Evolutionary conservation across 1,140 invertebrate species (phyloP), one percentile per base, ranked within the genome.

Genomic region (Tetragnatha versicolor): DNA sequence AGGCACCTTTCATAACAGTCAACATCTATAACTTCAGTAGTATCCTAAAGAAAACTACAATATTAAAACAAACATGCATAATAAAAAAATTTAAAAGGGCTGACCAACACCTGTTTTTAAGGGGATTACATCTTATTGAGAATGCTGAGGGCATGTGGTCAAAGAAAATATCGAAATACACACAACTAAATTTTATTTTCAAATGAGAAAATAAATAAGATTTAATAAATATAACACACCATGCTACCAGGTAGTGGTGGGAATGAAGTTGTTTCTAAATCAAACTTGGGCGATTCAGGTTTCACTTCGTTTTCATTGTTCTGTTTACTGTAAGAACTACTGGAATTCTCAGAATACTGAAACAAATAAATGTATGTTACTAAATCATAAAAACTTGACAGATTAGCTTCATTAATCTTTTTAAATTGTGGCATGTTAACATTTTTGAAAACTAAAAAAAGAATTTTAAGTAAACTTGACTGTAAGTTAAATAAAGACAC

Each of bases 181-280:
- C 22, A 20, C 7, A 20, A 53, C 7, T 20, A 20, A 27, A 20
- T 55, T 17, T 55, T n/a, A 17, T 17, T 22, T 22, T 53, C 10
- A 12, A 53, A 20, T 12, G 42, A 39, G 25, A 60, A 31, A 25
- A 31, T 31, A 60, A 60, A 12, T 25, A 20, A 33, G n/a, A 58
- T 12, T 53, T 53, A 53, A 20, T n/a, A 42, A 10, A 7, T n/a
- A n/a, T 17, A 10, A 82, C 84, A 81, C 81, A 85, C 84, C 53
- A 78, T 51, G 58, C 84, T 84, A 82, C 92, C 91, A 53, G 93
- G 93, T 84, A 94, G 88, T 65, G 93, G 93, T 68, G 93, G 93
- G 85, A 95, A 94, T 60, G 93, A 85, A 45, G 91, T 89, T 79
- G 91, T 92, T 85, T 93, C 92, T 66, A 94, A 87, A 84, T 94